These are phyloP conservation scores for Anorthoa munda DNA, from an alignment of 2,888 invertebrate genomes.

Conservation along the genomic window DNA sequence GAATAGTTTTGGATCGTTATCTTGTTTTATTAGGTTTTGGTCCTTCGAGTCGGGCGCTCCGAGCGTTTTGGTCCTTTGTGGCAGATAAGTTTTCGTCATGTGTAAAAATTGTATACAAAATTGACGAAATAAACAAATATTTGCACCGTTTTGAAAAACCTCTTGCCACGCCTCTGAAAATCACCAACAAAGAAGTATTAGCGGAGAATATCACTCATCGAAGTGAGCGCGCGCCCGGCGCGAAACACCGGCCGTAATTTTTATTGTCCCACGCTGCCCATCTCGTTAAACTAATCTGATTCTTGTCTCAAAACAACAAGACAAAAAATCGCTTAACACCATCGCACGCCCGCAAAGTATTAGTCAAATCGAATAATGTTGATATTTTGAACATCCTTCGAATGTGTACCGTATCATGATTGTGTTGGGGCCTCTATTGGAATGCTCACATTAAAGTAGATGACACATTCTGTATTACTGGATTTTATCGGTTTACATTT, in stretches of 20 bases:
- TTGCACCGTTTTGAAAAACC: constrained; percentile 34
- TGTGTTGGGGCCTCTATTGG: constrained; percentile 83
- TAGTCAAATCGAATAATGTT: constrained; percentile 86
- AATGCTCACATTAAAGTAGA: constrained; percentile 79
- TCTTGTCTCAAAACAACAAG: constrained; percentile 79
- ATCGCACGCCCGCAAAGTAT: constrained; percentile 76
- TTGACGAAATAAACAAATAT: constrained; percentile 2
- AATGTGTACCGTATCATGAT: constrained; percentile 86
- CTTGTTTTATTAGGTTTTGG: constrained; percentile 48
- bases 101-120: background rate
- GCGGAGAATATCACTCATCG: constrained; percentile 85
- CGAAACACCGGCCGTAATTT: constrained; percentile 86
- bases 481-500: constrained; percentile 70
- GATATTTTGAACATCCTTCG: constrained; percentile 82
- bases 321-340: constrained; percentile 78
- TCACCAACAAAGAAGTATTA: constrained; percentile 84
- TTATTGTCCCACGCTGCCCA: constrained; percentile 83
- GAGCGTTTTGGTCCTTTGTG: constrained; percentile 14
- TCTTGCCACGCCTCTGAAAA: constrained; percentile 74
- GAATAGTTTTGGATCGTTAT: constrained; percentile 47
- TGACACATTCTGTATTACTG: constrained; percentile 81
- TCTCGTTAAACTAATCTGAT: constrained; percentile 79
- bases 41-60: constrained; percentile 13
- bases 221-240: constrained; percentile 82
- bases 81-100: background rate